These are phyloP conservation scores for Macroglossus sobrinus DNA, from an alignment of 2,113 vertebrate genomes.

Conservation along the genomic window DNA sequence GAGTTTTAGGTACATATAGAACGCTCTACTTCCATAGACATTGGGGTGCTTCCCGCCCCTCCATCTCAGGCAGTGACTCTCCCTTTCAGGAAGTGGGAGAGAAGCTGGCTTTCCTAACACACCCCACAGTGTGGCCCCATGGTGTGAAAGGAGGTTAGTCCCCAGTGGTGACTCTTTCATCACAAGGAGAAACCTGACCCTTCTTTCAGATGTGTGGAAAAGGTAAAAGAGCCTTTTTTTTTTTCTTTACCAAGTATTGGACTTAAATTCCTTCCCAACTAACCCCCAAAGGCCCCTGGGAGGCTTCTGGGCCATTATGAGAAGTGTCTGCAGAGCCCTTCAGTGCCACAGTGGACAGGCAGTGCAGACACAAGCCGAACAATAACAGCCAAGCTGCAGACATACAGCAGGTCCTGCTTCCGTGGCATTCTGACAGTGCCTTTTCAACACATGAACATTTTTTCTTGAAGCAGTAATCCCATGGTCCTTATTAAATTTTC, in stretches of 20 bases:
- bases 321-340: background rate
- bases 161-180: conserved; percentile 58
- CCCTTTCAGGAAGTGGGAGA: background rate
- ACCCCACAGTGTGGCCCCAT: background rate
- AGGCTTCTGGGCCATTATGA: background rate
- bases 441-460: background rate
- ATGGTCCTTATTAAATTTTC: conserved; percentile 65
- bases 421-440: background rate
- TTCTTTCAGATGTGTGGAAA: conserved; percentile 59
- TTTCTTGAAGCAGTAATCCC: conserved; percentile 37
- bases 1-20: background rate
- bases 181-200: conserved; percentile 55
- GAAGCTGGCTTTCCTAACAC: background rate
- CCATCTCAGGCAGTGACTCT: background rate
- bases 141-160: background rate
- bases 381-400: background rate
- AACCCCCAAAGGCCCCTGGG: background rate
- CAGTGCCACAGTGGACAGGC: background rate
- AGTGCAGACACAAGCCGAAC: background rate
- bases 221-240: conserved; percentile 18
- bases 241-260: background rate
- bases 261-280: conserved; percentile 38
- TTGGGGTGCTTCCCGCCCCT: background rate
- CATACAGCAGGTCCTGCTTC: background rate
- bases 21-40: background rate